Evolutionary conservation across 2,888 invertebrate species (phyloP), one percentile per base, ranked within the genome.

Genomic region (Camptogramma bilineatum): DNA sequence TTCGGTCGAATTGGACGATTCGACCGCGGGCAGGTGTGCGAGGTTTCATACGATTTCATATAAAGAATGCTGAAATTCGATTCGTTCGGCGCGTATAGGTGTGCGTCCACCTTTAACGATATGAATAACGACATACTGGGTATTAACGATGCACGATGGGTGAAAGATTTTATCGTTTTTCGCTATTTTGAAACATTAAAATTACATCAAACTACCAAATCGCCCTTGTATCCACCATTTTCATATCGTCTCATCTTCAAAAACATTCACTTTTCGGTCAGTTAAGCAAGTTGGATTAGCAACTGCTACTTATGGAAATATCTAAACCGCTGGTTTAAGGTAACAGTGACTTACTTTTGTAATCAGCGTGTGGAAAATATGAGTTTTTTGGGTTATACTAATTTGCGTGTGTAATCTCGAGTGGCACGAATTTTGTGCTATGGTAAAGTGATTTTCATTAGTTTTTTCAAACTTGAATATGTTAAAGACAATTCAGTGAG

Each of bases 261-360:
- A 54, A 59, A 54, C 70, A 62, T 71, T 66, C 62, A 71, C 68
- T 76, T 73, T 72, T 76, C 78, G 83, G 78, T 79, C 79, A 78
- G 79, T 64, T 81, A 73, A 64, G n/a, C 73, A 81, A 74, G 68
- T 75, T 61, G 75, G 66, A 65, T 61, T 53, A 61, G 47, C 59
- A 62, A 69, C 70, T 73, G 63, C 74, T 56, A 72, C 64, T 70
- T 72, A 80, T 80, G 81, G 72, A 73, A 81, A 77, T 77, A 58
- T 74, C 64, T 73, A 71, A 72, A 69, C 70, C 68, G 59, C 66
- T 65, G 54, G 66, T 72, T 0, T 48, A 48, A 48, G 48, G 48
- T 16, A 70, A 73, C 62, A 72, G 69, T 72, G 71, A 64, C 76
- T 77, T 75, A 77, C 77, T 77, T 78, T 77, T 62, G 66, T 65